A percentile compares a stretch with the other conserved stretches of the same genome.
Evolutionary conservation across 2,888 invertebrate genomes (phyloP).

Genomic region (Zygogramma bicolorata): DNA sequence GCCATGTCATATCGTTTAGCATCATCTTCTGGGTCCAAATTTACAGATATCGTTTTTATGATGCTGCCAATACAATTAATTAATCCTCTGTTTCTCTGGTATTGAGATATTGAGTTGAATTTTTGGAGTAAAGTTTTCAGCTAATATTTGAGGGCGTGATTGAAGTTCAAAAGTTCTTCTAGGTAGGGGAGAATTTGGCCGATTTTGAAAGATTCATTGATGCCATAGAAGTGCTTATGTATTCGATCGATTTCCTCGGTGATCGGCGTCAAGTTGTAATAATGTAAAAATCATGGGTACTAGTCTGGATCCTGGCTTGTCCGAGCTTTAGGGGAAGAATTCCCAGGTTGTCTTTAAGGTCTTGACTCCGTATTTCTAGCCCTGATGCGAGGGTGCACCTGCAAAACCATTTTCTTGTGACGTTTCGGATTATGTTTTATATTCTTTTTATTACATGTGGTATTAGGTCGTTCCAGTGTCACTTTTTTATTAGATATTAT

Average conservation of each 20-base stretch:
- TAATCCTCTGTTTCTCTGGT: not conserved
- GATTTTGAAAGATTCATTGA: not conserved
- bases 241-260: not conserved
- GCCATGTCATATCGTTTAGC: slow-evolving; percentile 22
- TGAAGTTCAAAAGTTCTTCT: not conserved
- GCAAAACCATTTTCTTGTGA: too few relatives aligned
- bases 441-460: not conserved
- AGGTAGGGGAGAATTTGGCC: not conserved
- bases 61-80: slow-evolving; percentile 19
- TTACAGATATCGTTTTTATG: slow-evolving; percentile 22
- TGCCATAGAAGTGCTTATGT: not conserved
- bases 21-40: slow-evolving; percentile 26
- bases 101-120: slow-evolving; percentile 3
- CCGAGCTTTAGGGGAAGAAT: slow-evolving; percentile 28
- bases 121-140: not conserved
- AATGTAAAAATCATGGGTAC: slow-evolving; percentile 19
- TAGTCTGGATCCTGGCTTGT: slow-evolving; percentile 21
- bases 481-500: not conserved
- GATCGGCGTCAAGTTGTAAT: not conserved
- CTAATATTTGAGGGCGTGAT: slow-evolving; percentile 1
- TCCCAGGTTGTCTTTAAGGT: slow-evolving; percentile 15
- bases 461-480: not conserved
- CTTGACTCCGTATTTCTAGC: not conserved
- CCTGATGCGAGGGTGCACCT: not conserved
- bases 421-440: not conserved